Percentiles rank a stretch among this genome's conserved stretches.
phyloP scores from a whole-genome alignment of 1,140 invertebrate species.

The Drosophila burlai region DNA sequence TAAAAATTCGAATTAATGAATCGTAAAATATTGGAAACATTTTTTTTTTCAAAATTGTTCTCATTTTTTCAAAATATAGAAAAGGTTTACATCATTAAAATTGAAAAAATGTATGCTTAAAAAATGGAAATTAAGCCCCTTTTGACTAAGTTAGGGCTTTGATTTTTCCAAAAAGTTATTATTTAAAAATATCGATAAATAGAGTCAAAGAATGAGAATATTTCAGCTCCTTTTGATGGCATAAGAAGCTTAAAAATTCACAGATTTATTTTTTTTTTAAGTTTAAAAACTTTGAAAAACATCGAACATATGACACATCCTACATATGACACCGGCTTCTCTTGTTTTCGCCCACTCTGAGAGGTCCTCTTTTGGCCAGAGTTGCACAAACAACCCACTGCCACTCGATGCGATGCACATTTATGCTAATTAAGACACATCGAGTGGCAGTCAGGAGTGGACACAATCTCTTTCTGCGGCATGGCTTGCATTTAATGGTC shows the following conservation, averaged over 20 bases:
- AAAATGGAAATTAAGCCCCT: no score
- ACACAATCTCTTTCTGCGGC: slow-evolving; percentile 55
- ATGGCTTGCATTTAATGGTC: slow-evolving; percentile 75
- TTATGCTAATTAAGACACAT: slow-evolving; percentile 83
- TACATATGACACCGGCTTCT: slow-evolving; percentile 11
- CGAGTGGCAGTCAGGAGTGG: slow-evolving; percentile 46
- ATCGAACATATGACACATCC: background rate
- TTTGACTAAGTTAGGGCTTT: no score
- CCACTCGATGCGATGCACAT: slow-evolving; percentile 56
- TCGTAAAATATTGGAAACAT: no score
- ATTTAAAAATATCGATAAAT: background rate
- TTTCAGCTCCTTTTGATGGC: no score
- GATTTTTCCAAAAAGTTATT: background rate
- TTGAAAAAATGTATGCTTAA: no score
- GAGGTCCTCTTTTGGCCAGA: slow-evolving; percentile 17
- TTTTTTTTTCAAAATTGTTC: no score
- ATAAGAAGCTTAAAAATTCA: no score
- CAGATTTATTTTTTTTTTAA: no score
- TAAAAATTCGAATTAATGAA: no score
- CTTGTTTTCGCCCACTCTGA: slow-evolving; percentile 3
- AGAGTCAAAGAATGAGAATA: no score
- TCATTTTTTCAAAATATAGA: no score
- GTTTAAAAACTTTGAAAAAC: background rate
- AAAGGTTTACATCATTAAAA: no score
- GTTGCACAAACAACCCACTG: slow-evolving; percentile 47